Conservation (phyloP, 1,140 invertebrate species). For the Anastrepha obliqua region DNA sequence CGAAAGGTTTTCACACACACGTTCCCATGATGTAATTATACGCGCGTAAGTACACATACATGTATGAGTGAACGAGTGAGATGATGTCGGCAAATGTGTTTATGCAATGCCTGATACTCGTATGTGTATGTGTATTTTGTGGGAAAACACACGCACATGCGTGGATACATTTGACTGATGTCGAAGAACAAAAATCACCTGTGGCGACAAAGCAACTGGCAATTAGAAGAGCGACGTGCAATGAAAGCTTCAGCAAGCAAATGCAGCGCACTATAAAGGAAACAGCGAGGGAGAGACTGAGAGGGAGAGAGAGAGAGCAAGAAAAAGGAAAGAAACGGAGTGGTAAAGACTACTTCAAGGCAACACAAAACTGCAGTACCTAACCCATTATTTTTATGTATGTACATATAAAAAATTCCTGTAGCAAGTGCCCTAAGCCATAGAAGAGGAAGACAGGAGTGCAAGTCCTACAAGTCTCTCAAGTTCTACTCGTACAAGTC, state of each 20-base stretch:
- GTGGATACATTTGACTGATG: neutral
- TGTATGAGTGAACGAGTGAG: neutral
- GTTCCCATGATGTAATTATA: neutral
- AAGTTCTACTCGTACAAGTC: too few species aligned
- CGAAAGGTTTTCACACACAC: neutral
- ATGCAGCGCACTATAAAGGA: neutral
- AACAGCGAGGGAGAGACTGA: neutral
- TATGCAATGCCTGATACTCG: neutral
- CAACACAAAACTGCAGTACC: neutral
- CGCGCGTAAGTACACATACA: neutral
- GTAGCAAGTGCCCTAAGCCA: too few species aligned
- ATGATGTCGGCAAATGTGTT: conserved; percentile 8
- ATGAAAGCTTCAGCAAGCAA: conserved; percentile 18
- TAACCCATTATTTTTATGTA: too few species aligned
- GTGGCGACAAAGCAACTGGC: conserved; percentile 3
- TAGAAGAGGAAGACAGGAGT: too few species aligned
- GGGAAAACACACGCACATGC: neutral
- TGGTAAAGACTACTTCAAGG: neutral
- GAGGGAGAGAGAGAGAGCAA: neutral
- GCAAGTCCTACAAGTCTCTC: too few species aligned
- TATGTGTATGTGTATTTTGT: neutral
- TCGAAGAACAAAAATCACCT: conserved; percentile 20
- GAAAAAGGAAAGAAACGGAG: neutral
- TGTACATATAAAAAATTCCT: too few species aligned
- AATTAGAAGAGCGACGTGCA: conserved; percentile 21